A percentile compares a stretch with the other conserved stretches of the same genome.
phyloP scores from a whole-genome alignment of 2,797 vertebrate species.

The Percopsis omiscomaycus region DNA sequence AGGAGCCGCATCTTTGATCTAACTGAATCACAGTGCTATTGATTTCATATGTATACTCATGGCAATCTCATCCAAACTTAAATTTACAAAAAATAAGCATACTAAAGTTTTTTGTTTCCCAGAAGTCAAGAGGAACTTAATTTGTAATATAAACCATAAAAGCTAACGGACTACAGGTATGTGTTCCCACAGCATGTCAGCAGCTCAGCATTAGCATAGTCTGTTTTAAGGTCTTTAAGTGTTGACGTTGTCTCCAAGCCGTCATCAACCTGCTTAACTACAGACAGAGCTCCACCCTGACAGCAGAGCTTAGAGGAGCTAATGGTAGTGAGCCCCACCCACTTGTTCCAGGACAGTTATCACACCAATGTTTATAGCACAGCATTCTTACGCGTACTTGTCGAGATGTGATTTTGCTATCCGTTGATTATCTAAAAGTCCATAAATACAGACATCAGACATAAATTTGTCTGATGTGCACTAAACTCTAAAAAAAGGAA shows the following conservation, averaged over 20 bases:
- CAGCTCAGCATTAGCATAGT: slow-evolving; percentile 9
- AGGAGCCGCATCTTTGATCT: slow-evolving; percentile 44
- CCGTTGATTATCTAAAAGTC: too few relatives aligned
- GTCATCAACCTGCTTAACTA: slow-evolving; percentile 48
- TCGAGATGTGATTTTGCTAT: neutral
- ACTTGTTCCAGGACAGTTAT: slow-evolving; percentile 55
- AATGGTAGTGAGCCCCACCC: slow-evolving; percentile 64
- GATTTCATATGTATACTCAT: neutral
- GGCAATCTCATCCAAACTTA: slow-evolving; percentile 3
- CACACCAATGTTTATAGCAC: slow-evolving; percentile 53
- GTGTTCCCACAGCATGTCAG: slow-evolving; percentile 6
- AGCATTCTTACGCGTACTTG: slow-evolving; percentile 22
- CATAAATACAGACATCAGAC: too few relatives aligned
- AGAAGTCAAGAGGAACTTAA: neutral
- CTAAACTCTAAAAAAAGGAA: too few relatives aligned
- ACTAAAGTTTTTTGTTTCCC: neutral
- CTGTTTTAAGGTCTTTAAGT: slow-evolving; percentile 31
- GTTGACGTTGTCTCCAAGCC: slow-evolving; percentile 20
- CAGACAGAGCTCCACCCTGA: slow-evolving; percentile 55
- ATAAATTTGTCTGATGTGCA: too few relatives aligned
- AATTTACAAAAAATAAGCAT: slow-evolving; percentile 1
- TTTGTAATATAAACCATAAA: neutral
- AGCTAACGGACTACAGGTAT: neutral
- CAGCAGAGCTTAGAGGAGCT: slow-evolving; percentile 53
- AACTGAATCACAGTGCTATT: slow-evolving; percentile 22